These are phyloP conservation scores for Calameuta idolon DNA, from an alignment of 2,888 invertebrate genomes.

Conservation along the genomic window DNA sequence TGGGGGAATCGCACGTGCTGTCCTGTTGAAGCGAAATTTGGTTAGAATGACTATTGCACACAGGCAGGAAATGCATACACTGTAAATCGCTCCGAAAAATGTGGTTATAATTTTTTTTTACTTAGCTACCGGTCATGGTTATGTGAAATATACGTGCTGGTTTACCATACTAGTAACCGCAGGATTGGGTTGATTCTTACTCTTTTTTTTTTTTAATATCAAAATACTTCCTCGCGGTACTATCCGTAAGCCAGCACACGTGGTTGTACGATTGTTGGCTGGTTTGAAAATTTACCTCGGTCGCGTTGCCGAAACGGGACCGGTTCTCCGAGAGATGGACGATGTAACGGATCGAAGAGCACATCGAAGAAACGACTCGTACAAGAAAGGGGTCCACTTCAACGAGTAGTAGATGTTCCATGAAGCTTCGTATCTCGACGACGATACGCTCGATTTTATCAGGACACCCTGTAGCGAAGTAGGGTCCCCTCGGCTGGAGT, in stretches of 20 bases:
- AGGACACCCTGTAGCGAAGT: constrained; percentile 30
- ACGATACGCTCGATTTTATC: neutral
- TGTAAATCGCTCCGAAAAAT: neutral
- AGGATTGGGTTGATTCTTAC: neutral
- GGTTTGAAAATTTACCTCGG: neutral
- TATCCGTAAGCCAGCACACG: neutral
- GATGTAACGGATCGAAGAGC: neutral
- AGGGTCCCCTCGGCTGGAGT: constrained; percentile 27
- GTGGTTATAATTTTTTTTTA: neutral
- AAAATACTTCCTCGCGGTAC: too few relatives aligned
- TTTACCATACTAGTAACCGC: neutral
- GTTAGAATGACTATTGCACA: neutral
- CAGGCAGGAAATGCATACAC: neutral
- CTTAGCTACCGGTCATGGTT: neutral
- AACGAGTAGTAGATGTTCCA: neutral
- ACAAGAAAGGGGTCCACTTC: neutral
- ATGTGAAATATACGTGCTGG: neutral
- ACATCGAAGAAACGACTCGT: neutral
- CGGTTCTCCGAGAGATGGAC: neutral
- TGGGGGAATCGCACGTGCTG: neutral
- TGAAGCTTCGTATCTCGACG: constrained; percentile 10
- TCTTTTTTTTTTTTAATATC: neutral
- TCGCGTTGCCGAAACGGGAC: neutral
- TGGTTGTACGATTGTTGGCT: neutral
- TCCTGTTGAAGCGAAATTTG: neutral